Evolutionary conservation across 2,888 invertebrate genomes (phyloP), one percentile per base, ranked within the genome.

Genomic region (Ligdia adustata): DNA sequence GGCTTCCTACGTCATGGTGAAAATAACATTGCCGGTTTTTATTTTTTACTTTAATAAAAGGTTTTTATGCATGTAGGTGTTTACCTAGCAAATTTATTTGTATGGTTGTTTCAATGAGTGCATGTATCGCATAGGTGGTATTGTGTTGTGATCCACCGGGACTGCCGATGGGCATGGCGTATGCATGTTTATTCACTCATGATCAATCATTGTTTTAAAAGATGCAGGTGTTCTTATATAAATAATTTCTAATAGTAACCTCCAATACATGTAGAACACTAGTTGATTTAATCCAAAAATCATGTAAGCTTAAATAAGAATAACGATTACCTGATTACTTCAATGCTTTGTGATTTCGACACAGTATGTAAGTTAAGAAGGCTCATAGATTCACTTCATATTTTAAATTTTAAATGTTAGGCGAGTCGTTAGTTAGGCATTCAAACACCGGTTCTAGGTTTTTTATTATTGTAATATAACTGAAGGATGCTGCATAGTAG

Each of bases 131-230:
- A 22, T n/a, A n/a, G n/a, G n/a, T n/a, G n/a, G n/a, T n/a, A n/a
- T n/a, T n/a, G n/a, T n/a, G n/a, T n/a, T n/a, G n/a, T n/a, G n/a
- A n/a, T n/a, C n/a, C n/a, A n/a, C n/a, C n/a, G n/a, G n/a, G n/a
- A n/a, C n/a, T n/a, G 24, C 11, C 34, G 28, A 7, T 13, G 22
- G 34, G 4, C 9, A 18, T n/a, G n/a, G 31, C 37, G 28, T 49
- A 50, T 51, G 53, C 33, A 15, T 16, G 27, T 38, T 33, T 56
- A 52, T 70, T 72, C 55, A 68, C 69, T 67, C 68, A 62, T 65
- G 71, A 76, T 75, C 73, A 78, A 78, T 76, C 66, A 62, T 66
- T 80, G 6, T 73, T 80, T 75, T 74, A 73, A 72, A 72, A 75
- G 65, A 74, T 70, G 62, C 75, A 73, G 75, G 68, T 77, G 72